Conservation (phyloP, 2,113 vertebrate species). For the Phalacrocorax aristotelis region DNA sequence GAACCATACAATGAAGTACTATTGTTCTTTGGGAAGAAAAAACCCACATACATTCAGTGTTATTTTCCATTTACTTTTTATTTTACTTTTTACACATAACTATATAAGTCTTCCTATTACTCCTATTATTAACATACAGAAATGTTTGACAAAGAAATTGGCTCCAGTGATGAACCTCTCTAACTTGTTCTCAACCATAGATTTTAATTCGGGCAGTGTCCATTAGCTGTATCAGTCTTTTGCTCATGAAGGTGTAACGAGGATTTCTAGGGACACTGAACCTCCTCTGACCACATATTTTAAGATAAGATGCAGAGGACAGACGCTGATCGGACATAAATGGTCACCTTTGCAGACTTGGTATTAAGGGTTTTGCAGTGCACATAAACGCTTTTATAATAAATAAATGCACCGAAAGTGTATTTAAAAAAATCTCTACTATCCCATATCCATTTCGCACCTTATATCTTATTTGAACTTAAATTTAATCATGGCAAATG, state of each 20-base stretch:
- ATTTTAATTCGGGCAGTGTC: background rate
- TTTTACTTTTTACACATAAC: background rate
- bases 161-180: background rate
- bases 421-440: background rate
- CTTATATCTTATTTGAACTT: background rate
- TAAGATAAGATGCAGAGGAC: background rate
- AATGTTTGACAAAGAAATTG: background rate
- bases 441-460: background rate
- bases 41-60: background rate
- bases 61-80: background rate
- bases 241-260: background rate
- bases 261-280: background rate
- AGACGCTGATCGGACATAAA: background rate
- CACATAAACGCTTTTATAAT: background rate
- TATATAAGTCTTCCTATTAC: background rate
- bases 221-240: accelerated
- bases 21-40: background rate
- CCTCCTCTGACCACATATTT: background rate
- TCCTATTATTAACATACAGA: background rate
- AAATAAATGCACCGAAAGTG: background rate
- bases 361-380: background rate
- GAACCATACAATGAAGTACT: background rate
- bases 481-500: background rate
- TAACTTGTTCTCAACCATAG: background rate
- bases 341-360: background rate